Conservation (phyloP, 2,888 invertebrate genomes). For the Plebejus anna region DNA sequence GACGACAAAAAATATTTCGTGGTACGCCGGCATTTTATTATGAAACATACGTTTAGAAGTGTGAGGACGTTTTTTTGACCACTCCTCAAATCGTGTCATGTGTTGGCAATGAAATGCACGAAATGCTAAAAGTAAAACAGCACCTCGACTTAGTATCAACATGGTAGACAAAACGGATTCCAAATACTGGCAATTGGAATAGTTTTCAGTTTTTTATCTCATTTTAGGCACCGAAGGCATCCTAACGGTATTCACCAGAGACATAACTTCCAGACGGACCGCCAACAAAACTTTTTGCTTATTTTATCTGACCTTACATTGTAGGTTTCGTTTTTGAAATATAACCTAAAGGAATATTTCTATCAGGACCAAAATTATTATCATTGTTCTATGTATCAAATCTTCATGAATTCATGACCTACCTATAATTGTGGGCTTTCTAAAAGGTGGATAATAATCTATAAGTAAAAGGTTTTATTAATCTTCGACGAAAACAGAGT, state of each 20-base stretch:
- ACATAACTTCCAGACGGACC: conserved; percentile 71
- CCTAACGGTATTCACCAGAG: conserved; percentile 74
- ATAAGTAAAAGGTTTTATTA: background rate
- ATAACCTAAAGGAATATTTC: conserved; percentile 39
- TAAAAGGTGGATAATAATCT: no score
- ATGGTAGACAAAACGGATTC: conserved; percentile 75
- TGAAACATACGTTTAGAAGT: conserved; percentile 26
- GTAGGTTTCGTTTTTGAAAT: conserved; percentile 59
- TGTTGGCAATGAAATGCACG: conserved; percentile 29
- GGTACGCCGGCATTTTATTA: conserved; percentile 23
- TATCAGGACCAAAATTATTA: conserved; percentile 1
- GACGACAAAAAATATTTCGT: conserved; percentile 19
- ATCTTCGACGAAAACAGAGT: background rate
- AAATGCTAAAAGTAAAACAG: conserved; percentile 39
- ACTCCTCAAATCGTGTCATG: conserved; percentile 24
- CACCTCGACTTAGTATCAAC: conserved; percentile 46
- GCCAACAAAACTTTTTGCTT: conserved; percentile 64
- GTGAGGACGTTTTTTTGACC: conserved; percentile 24
- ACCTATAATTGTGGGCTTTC: no score
- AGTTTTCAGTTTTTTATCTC: conserved; percentile 67
- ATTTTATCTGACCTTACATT: conserved; percentile 68
- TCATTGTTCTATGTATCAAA: background rate
- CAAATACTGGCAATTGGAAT: conserved; percentile 77
- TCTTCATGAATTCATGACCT: background rate
- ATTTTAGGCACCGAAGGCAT: conserved; percentile 68